Percentiles rank a stretch among this genome's conserved stretches.
Conservation (phyloP, 2,888 invertebrate genomes). For the Eristalis tenax region DNA sequence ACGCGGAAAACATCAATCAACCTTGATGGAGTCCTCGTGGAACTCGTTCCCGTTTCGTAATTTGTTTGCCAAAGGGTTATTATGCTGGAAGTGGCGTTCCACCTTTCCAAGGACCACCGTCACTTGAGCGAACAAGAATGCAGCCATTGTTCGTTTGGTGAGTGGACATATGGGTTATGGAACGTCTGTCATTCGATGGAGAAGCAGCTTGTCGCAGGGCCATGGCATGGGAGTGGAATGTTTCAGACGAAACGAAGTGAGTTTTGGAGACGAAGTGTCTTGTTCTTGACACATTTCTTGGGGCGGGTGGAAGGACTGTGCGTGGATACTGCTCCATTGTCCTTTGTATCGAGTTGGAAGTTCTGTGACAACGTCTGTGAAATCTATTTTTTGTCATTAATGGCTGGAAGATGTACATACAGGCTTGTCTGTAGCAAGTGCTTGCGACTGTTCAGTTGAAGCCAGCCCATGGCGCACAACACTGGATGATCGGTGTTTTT, state of each 20-base stretch:
- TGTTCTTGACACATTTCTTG: too few relatives aligned
- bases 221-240: neutral
- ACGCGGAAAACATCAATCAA: constrained; percentile 43
- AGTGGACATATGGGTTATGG: neutral
- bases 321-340: too few relatives aligned
- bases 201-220: neutral
- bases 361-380: too few relatives aligned
- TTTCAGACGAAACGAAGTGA: neutral
- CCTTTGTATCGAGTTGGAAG: too few relatives aligned
- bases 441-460: too few relatives aligned
- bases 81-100: neutral
- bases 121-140: neutral
- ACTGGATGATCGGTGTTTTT: too few relatives aligned
- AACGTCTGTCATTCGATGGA: neutral
- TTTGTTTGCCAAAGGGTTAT: neutral
- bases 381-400: too few relatives aligned
- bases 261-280: too few relatives aligned
- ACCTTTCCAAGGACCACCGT: neutral
- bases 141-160: neutral
- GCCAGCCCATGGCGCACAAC: too few relatives aligned
- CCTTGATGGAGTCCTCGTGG: neutral
- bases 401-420: too few relatives aligned
- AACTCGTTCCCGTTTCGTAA: neutral
- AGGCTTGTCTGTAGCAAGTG: too few relatives aligned
- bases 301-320: too few relatives aligned